phyloP scores from a whole-genome alignment of 2,113 vertebrate genomes.

The Polypterus bichir region DNA sequence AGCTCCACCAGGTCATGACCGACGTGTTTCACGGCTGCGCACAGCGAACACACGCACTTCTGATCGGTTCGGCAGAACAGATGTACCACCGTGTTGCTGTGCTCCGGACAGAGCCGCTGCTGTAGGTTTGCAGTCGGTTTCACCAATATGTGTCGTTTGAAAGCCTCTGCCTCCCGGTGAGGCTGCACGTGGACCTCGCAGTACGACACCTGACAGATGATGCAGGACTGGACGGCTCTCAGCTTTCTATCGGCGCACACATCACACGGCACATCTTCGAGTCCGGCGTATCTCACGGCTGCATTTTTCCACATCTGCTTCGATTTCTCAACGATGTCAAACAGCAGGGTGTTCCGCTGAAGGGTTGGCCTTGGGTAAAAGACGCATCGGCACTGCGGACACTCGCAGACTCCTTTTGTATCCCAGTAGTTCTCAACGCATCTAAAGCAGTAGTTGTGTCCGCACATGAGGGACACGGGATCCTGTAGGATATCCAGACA shows the following conservation, averaged over 20 bases:
- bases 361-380: too few relatives aligned
- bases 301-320: too few relatives aligned
- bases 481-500: too few relatives aligned
- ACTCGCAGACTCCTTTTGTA: too few relatives aligned
- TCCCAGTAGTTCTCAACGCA: too few relatives aligned
- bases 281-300: background rate
- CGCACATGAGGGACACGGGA: too few relatives aligned
- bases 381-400: too few relatives aligned
- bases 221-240: constrained; percentile 57
- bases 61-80: constrained; percentile 66
- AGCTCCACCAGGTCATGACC: constrained; percentile 60
- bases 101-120: constrained; percentile 55
- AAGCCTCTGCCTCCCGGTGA: constrained; percentile 58
- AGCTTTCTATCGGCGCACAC: constrained; percentile 65
- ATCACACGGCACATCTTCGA: constrained; percentile 57
- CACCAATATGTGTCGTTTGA: constrained; percentile 59
- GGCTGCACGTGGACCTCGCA: constrained; percentile 63
- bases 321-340: too few relatives aligned
- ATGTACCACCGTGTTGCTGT: constrained; percentile 61
- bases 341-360: too few relatives aligned
- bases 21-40: constrained; percentile 68
- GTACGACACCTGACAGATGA: constrained; percentile 66
- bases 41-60: constrained; percentile 66
- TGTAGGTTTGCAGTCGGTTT: constrained; percentile 63
- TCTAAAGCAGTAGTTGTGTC: too few relatives aligned